Conservation (phyloP, 2,113 vertebrate genomes). For the Leptosomus discolor region DNA sequence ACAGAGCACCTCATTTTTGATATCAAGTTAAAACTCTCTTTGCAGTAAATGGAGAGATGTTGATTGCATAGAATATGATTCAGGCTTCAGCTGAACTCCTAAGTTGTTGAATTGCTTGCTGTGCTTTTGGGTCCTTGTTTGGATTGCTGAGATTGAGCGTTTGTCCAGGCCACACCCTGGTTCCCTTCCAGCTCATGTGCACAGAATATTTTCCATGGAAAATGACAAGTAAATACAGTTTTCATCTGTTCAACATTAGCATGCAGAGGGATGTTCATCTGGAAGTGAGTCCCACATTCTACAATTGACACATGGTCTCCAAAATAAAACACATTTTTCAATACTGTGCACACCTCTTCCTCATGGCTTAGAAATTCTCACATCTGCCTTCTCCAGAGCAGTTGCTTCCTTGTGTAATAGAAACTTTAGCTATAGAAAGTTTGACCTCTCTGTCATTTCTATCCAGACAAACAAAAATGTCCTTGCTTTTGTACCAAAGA, state of each 20-base stretch:
- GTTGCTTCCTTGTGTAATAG: too few relatives aligned
- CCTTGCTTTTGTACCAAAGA: too few relatives aligned
- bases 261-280: background rate
- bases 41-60: background rate
- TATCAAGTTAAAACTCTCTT: background rate
- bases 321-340: too few relatives aligned
- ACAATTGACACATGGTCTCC: background rate
- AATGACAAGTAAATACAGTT: background rate
- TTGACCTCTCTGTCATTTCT: too few relatives aligned
- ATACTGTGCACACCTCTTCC: too few relatives aligned
- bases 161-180: background rate
- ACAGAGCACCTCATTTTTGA: background rate
- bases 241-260: background rate
- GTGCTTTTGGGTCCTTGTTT: background rate
- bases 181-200: background rate
- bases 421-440: too few relatives aligned
- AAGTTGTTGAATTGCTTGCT: background rate
- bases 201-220: background rate
- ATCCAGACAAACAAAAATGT: too few relatives aligned
- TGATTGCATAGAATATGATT: background rate
- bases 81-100: fast-evolving
- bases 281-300: background rate
- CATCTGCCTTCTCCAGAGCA: too few relatives aligned
- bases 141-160: background rate
- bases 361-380: too few relatives aligned